Conservation (phyloP, 37 sponge, comb jelly and placozoan genomes). For the Mnemiopsis leidyi region DNA sequence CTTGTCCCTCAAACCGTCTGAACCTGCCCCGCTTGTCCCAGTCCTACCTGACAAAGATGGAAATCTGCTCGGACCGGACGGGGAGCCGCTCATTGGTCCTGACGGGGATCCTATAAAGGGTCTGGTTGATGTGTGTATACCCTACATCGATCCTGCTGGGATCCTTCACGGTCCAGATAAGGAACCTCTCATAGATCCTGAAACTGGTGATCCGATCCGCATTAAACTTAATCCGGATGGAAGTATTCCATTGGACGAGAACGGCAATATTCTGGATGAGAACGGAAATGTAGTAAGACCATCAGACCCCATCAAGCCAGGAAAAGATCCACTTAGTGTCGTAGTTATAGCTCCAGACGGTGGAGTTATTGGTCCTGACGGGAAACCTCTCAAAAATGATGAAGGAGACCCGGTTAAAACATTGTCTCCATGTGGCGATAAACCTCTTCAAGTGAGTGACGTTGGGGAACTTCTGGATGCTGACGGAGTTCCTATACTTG, state of each 20-base stretch:
- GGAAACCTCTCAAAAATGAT: neutral
- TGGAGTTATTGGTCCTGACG: neutral
- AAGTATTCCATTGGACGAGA: neutral
- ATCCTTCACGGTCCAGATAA: conserved; percentile 4
- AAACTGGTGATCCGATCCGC: neutral
- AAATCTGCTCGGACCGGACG: neutral
- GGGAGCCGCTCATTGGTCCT: neutral
- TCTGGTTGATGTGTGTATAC: conserved; percentile 7
- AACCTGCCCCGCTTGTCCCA: neutral
- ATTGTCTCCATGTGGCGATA: conserved; percentile 23
- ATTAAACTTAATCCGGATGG: neutral
- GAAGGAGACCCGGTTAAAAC: neutral
- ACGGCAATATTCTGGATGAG: conserved; percentile 16
- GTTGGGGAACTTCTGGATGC: neutral
- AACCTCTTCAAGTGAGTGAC: neutral
- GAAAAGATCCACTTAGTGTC: neutral
- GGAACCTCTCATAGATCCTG: neutral
- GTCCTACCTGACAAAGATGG: neutral
- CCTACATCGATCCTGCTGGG: conserved; percentile 7
- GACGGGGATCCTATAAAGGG: neutral
- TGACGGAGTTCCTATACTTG: neutral
- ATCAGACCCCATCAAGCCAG: neutral
- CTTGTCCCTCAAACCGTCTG: neutral
- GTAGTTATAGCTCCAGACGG: conserved; percentile 4
- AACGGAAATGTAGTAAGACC: neutral